Conservation (phyloP, 2,797 vertebrate genomes). For the Fratercula arctica region DNA sequence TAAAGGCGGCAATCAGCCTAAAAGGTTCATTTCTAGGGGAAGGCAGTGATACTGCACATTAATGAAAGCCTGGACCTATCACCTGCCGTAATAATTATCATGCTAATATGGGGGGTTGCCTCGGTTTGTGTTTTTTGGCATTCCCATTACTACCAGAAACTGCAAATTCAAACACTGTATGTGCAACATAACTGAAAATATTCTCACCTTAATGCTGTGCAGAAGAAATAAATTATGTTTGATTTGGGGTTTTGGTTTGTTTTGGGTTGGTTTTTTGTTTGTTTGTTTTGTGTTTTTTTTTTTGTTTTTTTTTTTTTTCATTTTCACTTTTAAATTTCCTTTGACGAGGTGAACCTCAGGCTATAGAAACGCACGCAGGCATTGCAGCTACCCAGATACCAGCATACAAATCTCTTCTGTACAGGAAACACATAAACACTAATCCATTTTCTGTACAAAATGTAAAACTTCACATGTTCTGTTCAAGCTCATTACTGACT, state of each 20-base stretch:
- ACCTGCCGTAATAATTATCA: constrained; percentile 51
- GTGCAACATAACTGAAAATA: constrained; percentile 20
- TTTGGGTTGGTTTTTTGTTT: neutral
- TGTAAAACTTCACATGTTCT: constrained; percentile 59
- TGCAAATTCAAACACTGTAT: constrained; percentile 14
- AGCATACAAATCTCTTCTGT: constrained; percentile 28
- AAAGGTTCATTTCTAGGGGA: constrained; percentile 49
- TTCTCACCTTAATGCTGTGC: constrained; percentile 3
- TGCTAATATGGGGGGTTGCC: constrained; percentile 17
- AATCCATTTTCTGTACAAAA: constrained; percentile 52
- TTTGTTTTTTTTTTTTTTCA: neutral
- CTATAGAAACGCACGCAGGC: neutral
- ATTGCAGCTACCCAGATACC: neutral
- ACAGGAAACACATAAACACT: constrained; percentile 46
- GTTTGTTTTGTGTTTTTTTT: neutral
- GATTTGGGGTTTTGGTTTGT: neutral
- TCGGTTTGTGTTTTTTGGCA: constrained; percentile 34
- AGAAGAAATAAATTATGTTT: constrained; percentile 21
- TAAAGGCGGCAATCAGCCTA: constrained; percentile 29
- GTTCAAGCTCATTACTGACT: constrained; percentile 76
- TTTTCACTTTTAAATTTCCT: constrained; percentile 49
- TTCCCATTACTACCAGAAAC: constrained; percentile 37
- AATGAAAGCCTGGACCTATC: constrained; percentile 52
- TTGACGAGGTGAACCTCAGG: constrained; percentile 19
- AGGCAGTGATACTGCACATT: constrained; percentile 10